These are phyloP conservation scores for Patella caerulea DNA, from an alignment of 2,888 invertebrate genomes.

Conservation along the genomic window DNA sequence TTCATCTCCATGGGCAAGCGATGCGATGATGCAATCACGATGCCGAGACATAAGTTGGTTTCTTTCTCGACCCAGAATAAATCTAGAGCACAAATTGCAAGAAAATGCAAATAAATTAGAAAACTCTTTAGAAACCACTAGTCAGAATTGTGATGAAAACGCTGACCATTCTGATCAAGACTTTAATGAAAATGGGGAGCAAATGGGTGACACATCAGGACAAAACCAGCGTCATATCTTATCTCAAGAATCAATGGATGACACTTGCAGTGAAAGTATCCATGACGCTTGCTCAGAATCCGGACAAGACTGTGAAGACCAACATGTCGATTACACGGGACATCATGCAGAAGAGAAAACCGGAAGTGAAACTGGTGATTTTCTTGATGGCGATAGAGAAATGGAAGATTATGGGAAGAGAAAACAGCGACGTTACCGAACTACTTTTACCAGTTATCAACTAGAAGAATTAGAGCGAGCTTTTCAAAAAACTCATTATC, in stretches of 20 bases:
- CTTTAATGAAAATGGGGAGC: background rate
- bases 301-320: conserved; percentile 19
- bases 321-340: conserved; percentile 14
- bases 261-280: background rate
- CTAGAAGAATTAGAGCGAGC: conserved; percentile 69
- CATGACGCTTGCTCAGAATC: conserved; percentile 12
- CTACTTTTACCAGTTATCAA: conserved; percentile 69
- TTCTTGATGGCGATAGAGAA: conserved; percentile 30
- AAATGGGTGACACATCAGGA: background rate
- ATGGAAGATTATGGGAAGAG: conserved; percentile 63
- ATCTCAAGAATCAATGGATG: background rate
- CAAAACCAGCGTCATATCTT: background rate
- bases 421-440: conserved; percentile 68
- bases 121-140: background rate
- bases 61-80: background rate
- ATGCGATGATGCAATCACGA: background rate
- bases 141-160: background rate
- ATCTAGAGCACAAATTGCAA: background rate
- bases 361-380: conserved; percentile 21
- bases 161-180: background rate
- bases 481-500: conserved; percentile 71
- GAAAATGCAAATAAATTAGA: background rate
- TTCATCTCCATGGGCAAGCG: background rate
- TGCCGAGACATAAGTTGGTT: conserved; percentile 4
- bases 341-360: conserved; percentile 16